Evolutionary conservation across 2,113 vertebrate genomes (phyloP), one percentile per base, ranked within the genome.

Genomic region (Apistogramma diplotaenia): DNA sequence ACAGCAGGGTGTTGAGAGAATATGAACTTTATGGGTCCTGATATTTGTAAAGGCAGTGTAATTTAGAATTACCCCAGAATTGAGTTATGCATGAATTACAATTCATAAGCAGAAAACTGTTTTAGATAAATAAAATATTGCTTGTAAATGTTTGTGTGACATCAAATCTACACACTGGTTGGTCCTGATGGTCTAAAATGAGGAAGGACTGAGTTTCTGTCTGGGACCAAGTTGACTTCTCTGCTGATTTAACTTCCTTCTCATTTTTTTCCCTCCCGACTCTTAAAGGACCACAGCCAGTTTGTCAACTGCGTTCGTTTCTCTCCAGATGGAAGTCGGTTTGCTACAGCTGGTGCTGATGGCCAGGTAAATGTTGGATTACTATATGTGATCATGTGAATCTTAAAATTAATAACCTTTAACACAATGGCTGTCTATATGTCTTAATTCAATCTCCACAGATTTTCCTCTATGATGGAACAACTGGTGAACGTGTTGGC

Each of bases 241-340:
- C 15, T n/a, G 18, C 23, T 19, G 8, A 49, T 87, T 87, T 35
- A 35, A 35, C 1, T 67, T 62, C 55, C 21, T 62, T 6, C 49
- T 23, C 2, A 9, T 0, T 35, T 81, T 35, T 84, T 76, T 83
- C 9, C 27, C 74, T 43, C 58, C 23, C 25, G 58, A 57, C 19
- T 0, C 0, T 16, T 55, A 19, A n/a, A 99, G 98, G 95, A 97
- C 77, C 98, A 99, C 87, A 91, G 84, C 82, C 95, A 96, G 23
- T 99, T 99, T 85, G 97, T 99, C 83, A 99, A 99, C 92, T 98
- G 97, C 49, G 96, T 99, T 37, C 96, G 96, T 1, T 99, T 97
- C 92, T 97, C 98, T 86, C 98, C 97, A 1, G 96, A 99, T 70
- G 98, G 98, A 65, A 96, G 89, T 89, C 94, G 89, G 8, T 96